Conservation (phyloP, 1,140 invertebrate species). For the Pantala flavescens region DNA sequence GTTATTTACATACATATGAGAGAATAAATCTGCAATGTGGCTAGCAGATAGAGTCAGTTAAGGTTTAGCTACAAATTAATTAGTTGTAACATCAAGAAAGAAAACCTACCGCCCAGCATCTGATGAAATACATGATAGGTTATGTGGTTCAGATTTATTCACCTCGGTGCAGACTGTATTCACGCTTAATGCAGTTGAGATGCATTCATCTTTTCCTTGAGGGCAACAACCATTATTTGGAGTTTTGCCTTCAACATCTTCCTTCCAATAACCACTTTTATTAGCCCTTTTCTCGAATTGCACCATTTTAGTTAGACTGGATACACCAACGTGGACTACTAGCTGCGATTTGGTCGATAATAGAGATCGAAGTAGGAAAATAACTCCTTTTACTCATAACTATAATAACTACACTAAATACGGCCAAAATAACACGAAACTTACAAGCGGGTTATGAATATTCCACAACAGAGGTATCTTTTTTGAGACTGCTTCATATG, state of each 20-base stretch:
- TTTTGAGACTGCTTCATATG: constrained; percentile 48
- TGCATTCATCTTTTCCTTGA: constrained; percentile 28
- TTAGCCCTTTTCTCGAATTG: constrained; percentile 48
- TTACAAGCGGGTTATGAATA: constrained; percentile 51
- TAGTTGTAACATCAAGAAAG: not conserved
- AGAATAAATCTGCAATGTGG: too few relatives aligned
- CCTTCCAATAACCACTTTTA: constrained; percentile 41
- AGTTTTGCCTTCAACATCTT: constrained; percentile 38
- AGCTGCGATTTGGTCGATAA: constrained; percentile 35
- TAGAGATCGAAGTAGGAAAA: not conserved
- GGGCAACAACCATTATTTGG: constrained; percentile 30
- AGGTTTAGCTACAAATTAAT: too few relatives aligned
- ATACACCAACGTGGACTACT: constrained; percentile 56
- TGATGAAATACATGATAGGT: constrained; percentile 32
- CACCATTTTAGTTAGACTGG: constrained; percentile 37
- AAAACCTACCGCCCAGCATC: constrained; percentile 33
- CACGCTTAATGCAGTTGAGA: constrained; percentile 35
- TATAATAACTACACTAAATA: not conserved
- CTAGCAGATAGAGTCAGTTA: too few relatives aligned
- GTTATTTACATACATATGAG: too few relatives aligned
- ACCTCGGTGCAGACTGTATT: constrained; percentile 34
- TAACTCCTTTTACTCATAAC: not conserved
- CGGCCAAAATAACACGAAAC: constrained; percentile 19
- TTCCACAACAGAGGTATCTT: constrained; percentile 52
- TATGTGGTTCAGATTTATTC: constrained; percentile 28